Conservation (phyloP, 1,140 invertebrate species). For the Andricus grossulariae region DNA sequence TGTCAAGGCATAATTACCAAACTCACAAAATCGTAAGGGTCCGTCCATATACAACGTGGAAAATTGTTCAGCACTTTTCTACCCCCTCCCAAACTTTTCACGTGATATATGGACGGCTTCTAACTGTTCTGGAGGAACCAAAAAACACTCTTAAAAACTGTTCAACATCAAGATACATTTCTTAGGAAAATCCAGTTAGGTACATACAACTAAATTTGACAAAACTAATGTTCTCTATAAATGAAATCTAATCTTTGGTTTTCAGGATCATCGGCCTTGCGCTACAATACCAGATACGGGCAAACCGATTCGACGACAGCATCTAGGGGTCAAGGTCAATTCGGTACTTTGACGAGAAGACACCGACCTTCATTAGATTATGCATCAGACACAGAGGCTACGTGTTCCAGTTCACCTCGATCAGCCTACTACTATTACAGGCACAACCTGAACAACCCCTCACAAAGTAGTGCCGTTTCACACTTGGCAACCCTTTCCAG, state of each 20-base stretch:
- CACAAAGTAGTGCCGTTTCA: slow-evolving; percentile 69
- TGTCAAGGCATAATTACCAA: no score
- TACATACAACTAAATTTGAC: no score
- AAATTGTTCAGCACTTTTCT: no score
- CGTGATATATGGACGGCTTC: no score
- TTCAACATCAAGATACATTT: no score
- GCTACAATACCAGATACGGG: slow-evolving; percentile 79
- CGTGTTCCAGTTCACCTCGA: slow-evolving; percentile 82
- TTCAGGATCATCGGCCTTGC: slow-evolving; percentile 71
- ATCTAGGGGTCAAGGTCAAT: slow-evolving; percentile 70
- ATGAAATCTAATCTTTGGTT: slow-evolving; percentile 15
- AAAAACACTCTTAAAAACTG: no score
- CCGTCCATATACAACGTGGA: no score
- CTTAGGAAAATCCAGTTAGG: no score
- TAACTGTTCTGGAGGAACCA: no score
- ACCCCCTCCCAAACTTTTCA: no score
- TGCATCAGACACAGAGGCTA: slow-evolving; percentile 95
- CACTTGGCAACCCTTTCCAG: slow-evolving; percentile 72
- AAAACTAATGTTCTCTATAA: neutral
- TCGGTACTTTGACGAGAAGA: slow-evolving; percentile 79
- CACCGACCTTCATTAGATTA: slow-evolving; percentile 88
- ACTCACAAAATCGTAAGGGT: no score
- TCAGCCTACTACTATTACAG: slow-evolving; percentile 87
- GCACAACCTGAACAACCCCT: slow-evolving; percentile 73
- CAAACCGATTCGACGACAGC: slow-evolving; percentile 74